Evolutionary conservation across 2,797 vertebrate genomes (phyloP).

Genomic region (Eidolon dupreanum): DNA sequence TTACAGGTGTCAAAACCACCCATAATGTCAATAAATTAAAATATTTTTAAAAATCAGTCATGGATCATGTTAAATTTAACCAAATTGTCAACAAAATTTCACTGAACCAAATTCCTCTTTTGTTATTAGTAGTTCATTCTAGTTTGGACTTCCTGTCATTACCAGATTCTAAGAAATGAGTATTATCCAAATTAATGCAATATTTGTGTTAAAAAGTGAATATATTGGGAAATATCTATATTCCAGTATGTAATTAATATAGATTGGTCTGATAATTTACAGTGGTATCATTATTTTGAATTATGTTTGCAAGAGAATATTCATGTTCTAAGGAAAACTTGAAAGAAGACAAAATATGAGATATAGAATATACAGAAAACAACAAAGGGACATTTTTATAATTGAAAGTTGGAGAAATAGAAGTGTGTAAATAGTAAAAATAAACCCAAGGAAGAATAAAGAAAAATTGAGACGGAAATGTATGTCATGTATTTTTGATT

Average conservation of each 20-base stretch:
- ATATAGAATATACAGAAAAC: neutral
- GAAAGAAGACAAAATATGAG: neutral
- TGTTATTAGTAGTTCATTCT: neutral
- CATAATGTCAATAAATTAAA: neutral
- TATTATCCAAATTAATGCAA: neutral
- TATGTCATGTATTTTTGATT: neutral
- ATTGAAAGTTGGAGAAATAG: neutral
- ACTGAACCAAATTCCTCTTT: neutral
- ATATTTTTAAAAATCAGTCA: neutral
- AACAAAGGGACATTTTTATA: neutral
- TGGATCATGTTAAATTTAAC: neutral
- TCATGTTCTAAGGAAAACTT: neutral
- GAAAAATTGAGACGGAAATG: neutral
- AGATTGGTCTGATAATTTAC: neutral
- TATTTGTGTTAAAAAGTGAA: neutral
- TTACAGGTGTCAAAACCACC: neutral
- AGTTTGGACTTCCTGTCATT: neutral
- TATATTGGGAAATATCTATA: neutral
- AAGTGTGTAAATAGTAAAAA: neutral
- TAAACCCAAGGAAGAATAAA: neutral
- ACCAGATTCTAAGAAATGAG: neutral
- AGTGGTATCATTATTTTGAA: neutral
- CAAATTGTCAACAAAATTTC: neutral
- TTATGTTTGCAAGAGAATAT: conserved; percentile 13
- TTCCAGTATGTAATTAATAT: neutral